These are phyloP conservation scores for Deilephila porcellus DNA, from an alignment of 2,888 invertebrate genomes.

Conservation along the genomic window DNA sequence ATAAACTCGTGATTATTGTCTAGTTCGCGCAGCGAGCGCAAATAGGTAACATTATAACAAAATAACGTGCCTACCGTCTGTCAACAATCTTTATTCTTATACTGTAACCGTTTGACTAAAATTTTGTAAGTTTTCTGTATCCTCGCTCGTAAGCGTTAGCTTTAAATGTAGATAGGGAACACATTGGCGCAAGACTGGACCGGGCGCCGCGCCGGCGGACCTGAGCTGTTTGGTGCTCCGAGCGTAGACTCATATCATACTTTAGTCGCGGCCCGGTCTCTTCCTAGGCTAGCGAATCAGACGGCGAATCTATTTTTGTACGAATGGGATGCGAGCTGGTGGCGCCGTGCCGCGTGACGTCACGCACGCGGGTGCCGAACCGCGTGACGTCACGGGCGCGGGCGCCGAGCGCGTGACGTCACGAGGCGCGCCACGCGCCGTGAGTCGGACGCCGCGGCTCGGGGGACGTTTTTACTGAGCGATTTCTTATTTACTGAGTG, in stretches of 20 bases:
- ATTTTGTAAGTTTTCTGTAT: conserved; percentile 23
- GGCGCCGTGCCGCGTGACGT: conserved; percentile 31
- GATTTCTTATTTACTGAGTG: conserved; percentile 64
- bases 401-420: conserved; percentile 21
- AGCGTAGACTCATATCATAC: conserved; percentile 80
- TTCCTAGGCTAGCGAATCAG: conserved; percentile 64
- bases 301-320: conserved; percentile 80
- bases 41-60: conserved; percentile 24
- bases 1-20: not conserved
- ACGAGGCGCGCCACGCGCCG: conserved; percentile 20
- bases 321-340: conserved; percentile 50
- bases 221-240: conserved; percentile 71
- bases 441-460: conserved; percentile 31
- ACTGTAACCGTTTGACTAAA: not conserved
- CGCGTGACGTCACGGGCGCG: not conserved
- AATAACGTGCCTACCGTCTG: conserved; percentile 30
- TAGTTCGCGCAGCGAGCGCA: not conserved
- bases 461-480: conserved; percentile 48
- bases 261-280: conserved; percentile 66
- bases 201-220: conserved; percentile 23
- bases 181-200: conserved; percentile 17
- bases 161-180: conserved; percentile 18
- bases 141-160: conserved; percentile 28
- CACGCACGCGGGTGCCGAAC: conserved; percentile 26
- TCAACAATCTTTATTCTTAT: conserved; percentile 24